Evolutionary conservation across 2,888 invertebrate species (phyloP).

Genomic region (Arrhopalites spinosus): DNA sequence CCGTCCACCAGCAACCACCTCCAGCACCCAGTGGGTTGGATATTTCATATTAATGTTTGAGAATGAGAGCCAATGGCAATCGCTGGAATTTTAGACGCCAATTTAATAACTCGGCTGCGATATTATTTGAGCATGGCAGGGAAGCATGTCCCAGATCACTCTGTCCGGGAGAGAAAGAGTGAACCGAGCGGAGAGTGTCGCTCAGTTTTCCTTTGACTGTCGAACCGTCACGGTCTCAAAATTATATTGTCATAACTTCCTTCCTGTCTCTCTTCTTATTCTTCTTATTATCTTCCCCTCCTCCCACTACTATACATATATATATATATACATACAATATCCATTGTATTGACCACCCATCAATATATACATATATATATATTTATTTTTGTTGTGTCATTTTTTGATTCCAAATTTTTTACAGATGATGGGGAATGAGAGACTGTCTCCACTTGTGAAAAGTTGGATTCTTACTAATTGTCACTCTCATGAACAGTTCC

Average conservation of each 20-base stretch:
- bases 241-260: constrained; percentile 28
- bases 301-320: neutral
- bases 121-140: constrained; percentile 41
- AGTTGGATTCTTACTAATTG: no score
- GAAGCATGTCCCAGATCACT: constrained; percentile 38
- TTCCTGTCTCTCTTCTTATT: neutral
- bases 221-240: constrained; percentile 36
- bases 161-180: constrained; percentile 36
- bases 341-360: neutral
- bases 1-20: constrained; percentile 37
- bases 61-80: constrained; percentile 39
- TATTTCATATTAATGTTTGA: constrained; percentile 41
- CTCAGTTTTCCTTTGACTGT: constrained; percentile 38
- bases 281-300: neutral
- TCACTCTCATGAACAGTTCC: no score
- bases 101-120: constrained; percentile 39
- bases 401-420: neutral
- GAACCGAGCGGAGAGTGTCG: constrained; percentile 33
- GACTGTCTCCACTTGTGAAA: neutral
- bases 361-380: neutral
- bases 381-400: neutral
- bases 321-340: neutral
- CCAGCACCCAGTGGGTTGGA: constrained; percentile 39
- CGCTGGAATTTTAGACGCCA: constrained; percentile 41
- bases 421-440: neutral